Base-by-base conservation (phyloP, 2,888 invertebrate species). In the Lottia scabra region DNA sequence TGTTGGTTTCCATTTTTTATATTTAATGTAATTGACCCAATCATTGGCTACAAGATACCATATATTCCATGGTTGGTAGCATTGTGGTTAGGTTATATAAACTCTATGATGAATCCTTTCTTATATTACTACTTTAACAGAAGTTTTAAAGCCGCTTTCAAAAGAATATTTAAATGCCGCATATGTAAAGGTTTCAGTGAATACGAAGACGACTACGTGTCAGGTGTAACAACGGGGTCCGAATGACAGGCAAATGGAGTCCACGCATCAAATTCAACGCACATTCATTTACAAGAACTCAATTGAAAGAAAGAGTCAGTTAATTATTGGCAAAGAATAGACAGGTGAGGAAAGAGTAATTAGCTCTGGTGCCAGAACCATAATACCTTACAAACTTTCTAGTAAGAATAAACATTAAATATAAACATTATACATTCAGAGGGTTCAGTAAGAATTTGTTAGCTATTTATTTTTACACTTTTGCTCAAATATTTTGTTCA, bases 21-120 rank as follows among this genome's bases (percentile, higher is more conserved):
- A 44, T 74, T 86, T 46, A 87, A 87, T 72, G 79, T 87, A 15
- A 80, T 86, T 27, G 87, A 87, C 72, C 86, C 87, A 1, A 74
- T 87, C 23, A 81, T 87, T 30, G 83, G 83, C 10, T 86, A 87
- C 75, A 77, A 78, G 71, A 84, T 85, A 63, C 83, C 83, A 23
- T 85, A 86, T 74, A 79, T 75, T 23, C 77, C 83, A 6, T 86
- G 85, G 85, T 81, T 81, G 30, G 79, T 84, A 38, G 87, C 85
- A 0, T 70, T 86, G 45, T 87, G 87, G 87, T 78, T 87, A 16
- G 87, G 87, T 5, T 87, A 87, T 72, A 80, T 86, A 8, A 87
- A 87, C 71, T 87, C 87, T 13, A 92, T 93, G 27, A 91, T 93
- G 75, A 93, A 93, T 84, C 93, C 93, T 0, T 90, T 93, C 63